Evolutionary conservation across 1,140 invertebrate species (phyloP).

Genomic region (Vollenhovia emeryi): DNA sequence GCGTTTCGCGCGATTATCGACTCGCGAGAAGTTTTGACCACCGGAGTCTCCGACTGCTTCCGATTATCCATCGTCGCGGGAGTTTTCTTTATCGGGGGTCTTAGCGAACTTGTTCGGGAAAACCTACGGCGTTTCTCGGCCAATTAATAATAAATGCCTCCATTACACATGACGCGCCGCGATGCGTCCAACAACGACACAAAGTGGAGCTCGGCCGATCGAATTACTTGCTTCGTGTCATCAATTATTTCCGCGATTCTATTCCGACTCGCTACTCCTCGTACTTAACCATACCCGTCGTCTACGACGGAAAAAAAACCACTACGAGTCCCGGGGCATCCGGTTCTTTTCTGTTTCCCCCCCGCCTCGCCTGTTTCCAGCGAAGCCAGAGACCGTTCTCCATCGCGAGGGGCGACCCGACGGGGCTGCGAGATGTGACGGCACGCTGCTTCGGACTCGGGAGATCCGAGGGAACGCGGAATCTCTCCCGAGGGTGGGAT

Average conservation of each 20-base stretch:
- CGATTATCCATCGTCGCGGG: not conserved
- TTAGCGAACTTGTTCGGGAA: not conserved
- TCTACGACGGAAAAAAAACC: not conserved
- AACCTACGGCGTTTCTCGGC: not conserved
- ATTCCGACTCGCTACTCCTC: not conserved
- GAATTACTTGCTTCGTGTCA: conserved; percentile 36
- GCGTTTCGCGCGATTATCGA: conserved; percentile 29
- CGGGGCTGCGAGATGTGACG: not conserved
- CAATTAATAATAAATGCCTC: conserved; percentile 36
- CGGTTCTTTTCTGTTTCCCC: not conserved
- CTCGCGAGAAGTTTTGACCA: conserved; percentile 8
- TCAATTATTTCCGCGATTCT: conserved; percentile 41
- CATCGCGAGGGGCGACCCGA: not conserved
- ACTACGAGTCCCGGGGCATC: not conserved
- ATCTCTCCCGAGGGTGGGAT: not conserved
- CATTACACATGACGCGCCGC: not conserved
- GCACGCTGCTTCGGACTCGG: not conserved
- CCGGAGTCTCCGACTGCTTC: not conserved
- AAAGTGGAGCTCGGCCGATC: conserved; percentile 44
- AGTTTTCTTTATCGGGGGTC: not conserved
- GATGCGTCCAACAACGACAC: conserved; percentile 9
- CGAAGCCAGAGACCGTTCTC: not conserved
- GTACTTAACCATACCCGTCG: not conserved
- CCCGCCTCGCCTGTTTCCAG: too few species aligned
- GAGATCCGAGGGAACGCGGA: not conserved